These are phyloP conservation scores for Caenorhabditis panamensis DNA, from an alignment of 2,888 invertebrate genomes.

Conservation along the genomic window DNA sequence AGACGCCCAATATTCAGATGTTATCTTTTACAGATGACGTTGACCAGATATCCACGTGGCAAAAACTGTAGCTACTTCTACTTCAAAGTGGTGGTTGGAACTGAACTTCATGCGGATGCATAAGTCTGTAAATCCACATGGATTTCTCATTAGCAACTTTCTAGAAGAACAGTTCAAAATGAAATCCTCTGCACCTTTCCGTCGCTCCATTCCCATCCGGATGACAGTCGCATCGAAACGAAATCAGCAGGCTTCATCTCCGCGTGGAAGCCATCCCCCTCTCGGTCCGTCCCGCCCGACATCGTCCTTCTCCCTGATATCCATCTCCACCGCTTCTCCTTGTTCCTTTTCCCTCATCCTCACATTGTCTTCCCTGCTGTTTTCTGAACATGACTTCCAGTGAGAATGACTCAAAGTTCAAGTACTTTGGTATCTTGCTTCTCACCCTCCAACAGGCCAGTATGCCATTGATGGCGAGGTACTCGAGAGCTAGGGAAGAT, in stretches of 20 bases:
- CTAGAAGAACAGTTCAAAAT: too few species aligned
- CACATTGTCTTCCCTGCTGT: background rate
- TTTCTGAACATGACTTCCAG: constrained; percentile 20
- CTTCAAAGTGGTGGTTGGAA: background rate
- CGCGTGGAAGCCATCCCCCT: background rate
- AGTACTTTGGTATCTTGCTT: constrained; percentile 74
- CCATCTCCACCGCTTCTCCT: background rate
- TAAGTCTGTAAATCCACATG: too few species aligned
- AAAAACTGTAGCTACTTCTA: too few species aligned
- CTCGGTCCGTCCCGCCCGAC: background rate
- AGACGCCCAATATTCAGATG: too few species aligned
- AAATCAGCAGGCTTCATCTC: constrained; percentile 25
- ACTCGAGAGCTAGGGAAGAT: constrained; percentile 73
- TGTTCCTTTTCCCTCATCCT: constrained; percentile 9
- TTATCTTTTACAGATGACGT: constrained; percentile 6
- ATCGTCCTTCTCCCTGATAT: too few species aligned
- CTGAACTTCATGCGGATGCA: too few species aligned
- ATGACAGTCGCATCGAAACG: constrained; percentile 21
- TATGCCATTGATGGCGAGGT: constrained; percentile 80
- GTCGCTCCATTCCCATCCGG: constrained; percentile 5
- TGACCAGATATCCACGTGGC: background rate
- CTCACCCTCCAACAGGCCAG: constrained; percentile 79
- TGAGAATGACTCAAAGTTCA: constrained; percentile 68
- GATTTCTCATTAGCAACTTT: too few species aligned
- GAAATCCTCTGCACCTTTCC: background rate